Evolutionary conservation across 2,888 invertebrate species (phyloP).

Genomic region (Apeira syringaria): DNA sequence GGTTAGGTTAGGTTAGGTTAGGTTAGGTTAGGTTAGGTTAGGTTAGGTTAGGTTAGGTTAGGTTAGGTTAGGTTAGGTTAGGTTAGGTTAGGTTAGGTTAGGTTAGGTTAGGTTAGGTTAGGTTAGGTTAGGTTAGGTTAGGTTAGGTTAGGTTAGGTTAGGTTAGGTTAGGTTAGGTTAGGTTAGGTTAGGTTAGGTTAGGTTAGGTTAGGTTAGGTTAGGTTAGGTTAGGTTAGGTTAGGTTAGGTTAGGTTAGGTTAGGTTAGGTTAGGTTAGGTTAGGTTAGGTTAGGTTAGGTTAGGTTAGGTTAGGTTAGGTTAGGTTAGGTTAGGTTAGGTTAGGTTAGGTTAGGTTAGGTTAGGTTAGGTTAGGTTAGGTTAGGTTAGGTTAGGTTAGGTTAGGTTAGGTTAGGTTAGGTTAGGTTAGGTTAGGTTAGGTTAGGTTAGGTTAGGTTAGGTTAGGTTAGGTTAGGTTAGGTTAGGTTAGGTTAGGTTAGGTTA

Average conservation of each 20-base stretch:
- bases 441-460: conserved; percentile 8
- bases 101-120: conserved; percentile 4
- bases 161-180: conserved; percentile 10
- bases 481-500: conserved; percentile 8
- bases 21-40: conserved; percentile 8
- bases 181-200: conserved; percentile 5
- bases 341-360: conserved; percentile 5
- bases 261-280: conserved; percentile 5
- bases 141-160: conserved; percentile 12
- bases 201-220: conserved; percentile 4
- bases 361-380: conserved; percentile 2
- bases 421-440: conserved; percentile 7
- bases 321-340: conserved; percentile 3
- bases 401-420: conserved; percentile 7
- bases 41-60: conserved; percentile 8
- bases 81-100: conserved; percentile 8
- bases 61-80: conserved; percentile 8
- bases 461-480: conserved; percentile 8
- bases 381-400: conserved; percentile 7
- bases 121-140: conserved; percentile 6
- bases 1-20: conserved; percentile 8
- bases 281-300: conserved; percentile 6
- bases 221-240: conserved; percentile 5
- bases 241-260: conserved; percentile 6
- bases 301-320: conserved; percentile 6